Evolutionary conservation across 2,888 invertebrate genomes (phyloP), one percentile per base, ranked within the genome.

Genomic region (Diabrotica balteata): DNA sequence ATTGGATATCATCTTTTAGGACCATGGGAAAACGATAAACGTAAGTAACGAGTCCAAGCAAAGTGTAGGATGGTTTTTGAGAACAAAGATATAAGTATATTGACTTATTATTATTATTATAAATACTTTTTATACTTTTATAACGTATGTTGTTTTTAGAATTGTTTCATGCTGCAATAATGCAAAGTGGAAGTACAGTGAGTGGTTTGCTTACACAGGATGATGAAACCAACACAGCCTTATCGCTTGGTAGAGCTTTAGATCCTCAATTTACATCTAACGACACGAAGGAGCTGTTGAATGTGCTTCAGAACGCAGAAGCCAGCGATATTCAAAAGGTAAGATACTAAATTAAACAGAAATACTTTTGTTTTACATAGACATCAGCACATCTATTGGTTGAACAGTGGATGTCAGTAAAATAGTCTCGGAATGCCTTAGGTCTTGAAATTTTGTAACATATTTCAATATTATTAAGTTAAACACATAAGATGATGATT

Each of bases 131-230:
- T 2, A 5, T 47, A 47, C 2, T 47, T 47, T 9, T 10, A 4
- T 47, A 5, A 47, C 6, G 4, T 8, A 9, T 46, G 6, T 11
- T 64, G 64, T 62, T 32, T 5, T 22, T 50, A 70, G 70, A 59
- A 50, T 42, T 69, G 7, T 69, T 71, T 8, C 61, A 64, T 44
- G 69, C 60, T n/a, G 71, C 65, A 32, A 67, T 71, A 9, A 46
- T 71, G 42, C 59, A 71, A 59, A 71, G 71, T 57, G 71, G 71
- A 9, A 54, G 61, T 11, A 46, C 57, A 7, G 5, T 68, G 5
- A 9, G 4, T 7, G 57, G 64, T n/a, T 57, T 45, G 17, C n/a
- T 32, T 8, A 7, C 44, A 17, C 70, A 65, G 47, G 11, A 32
- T 11, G 52, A 61, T 45, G 64, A 59, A 8, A 71, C 50, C 8